Evolutionary conservation across 2,113 vertebrate genomes (phyloP).

Genomic region (Alethe diademata): DNA sequence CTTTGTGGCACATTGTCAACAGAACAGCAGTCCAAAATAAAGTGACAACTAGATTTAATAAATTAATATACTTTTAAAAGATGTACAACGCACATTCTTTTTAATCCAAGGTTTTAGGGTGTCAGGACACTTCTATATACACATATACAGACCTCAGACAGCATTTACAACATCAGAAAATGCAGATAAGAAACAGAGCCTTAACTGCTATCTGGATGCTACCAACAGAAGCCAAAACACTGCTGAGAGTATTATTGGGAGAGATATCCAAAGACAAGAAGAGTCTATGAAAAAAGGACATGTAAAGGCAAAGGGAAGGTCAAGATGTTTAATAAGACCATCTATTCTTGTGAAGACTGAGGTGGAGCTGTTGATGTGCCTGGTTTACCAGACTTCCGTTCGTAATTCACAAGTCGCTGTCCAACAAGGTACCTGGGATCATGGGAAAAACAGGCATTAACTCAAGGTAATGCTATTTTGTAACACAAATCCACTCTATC

Average conservation of each 20-base stretch:
- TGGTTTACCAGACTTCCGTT: constrained; percentile 89
- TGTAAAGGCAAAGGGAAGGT: constrained; percentile 69
- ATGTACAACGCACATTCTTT: constrained; percentile 94
- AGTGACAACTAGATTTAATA: constrained; percentile 98
- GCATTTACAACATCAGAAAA: constrained; percentile 73
- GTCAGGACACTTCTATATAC: constrained; percentile 87
- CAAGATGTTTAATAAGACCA: constrained; percentile 62
- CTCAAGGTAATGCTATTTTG: not conserved
- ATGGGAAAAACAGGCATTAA: constrained; percentile 7
- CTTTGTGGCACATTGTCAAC: constrained; percentile 76
- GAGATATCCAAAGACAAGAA: constrained; percentile 65
- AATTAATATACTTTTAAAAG: constrained; percentile 97
- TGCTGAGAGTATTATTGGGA: constrained; percentile 71
- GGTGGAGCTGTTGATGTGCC: constrained; percentile 77
- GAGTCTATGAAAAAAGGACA: constrained; percentile 74
- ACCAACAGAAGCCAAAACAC: constrained; percentile 71
- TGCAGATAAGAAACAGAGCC: constrained; percentile 67
- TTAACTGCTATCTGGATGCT: constrained; percentile 69
- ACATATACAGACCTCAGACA: constrained; percentile 91
- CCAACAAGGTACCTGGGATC: constrained; percentile 92
- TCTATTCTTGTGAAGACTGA: constrained; percentile 85
- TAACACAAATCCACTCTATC: not conserved
- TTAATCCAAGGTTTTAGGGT: constrained; percentile 82
- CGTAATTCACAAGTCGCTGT: constrained; percentile 97
- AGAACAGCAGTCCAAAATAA: constrained; percentile 85